Conservation (phyloP, 2,797 vertebrate genomes). For the Tympanoctomys barrerae region DNA sequence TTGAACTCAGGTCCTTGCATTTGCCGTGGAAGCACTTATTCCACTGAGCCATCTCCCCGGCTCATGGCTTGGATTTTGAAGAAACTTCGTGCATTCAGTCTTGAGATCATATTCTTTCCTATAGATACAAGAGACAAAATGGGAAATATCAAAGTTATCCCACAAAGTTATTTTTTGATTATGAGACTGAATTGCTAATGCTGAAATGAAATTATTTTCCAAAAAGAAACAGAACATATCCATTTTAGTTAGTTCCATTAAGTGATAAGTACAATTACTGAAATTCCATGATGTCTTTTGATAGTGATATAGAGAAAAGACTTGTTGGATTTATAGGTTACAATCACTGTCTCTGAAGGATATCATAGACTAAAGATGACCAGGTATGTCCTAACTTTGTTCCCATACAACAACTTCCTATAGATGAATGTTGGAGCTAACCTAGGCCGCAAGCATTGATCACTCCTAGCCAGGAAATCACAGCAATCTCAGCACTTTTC, state of each 20-base stretch:
- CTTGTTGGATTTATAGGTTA: not conserved
- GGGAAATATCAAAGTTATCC: conserved; percentile 8
- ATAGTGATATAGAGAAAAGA: not conserved
- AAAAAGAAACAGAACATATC: not conserved
- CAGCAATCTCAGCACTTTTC: not conserved
- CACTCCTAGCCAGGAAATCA: not conserved
- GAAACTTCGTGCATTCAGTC: not conserved
- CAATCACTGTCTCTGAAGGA: not conserved
- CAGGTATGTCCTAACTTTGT: not conserved
- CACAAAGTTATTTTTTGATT: conserved; percentile 1
- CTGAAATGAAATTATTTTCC: conserved; percentile 31
- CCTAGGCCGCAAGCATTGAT: not conserved
- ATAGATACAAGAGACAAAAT: not conserved
- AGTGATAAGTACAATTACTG: conserved; percentile 4
- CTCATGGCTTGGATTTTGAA: not conserved
- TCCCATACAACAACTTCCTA: not conserved
- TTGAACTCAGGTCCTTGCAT: too few species aligned
- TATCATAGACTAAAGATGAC: not conserved
- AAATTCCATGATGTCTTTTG: not conserved
- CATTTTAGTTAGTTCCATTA: conserved; percentile 16
- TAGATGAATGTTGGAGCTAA: not conserved
- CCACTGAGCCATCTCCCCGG: too few species aligned
- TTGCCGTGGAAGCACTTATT: too few species aligned
- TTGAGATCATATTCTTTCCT: not conserved
- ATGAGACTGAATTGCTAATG: not conserved